Base-by-base conservation (phyloP, 2,797 vertebrate genomes). In the Propithecus deckenii region DNA sequence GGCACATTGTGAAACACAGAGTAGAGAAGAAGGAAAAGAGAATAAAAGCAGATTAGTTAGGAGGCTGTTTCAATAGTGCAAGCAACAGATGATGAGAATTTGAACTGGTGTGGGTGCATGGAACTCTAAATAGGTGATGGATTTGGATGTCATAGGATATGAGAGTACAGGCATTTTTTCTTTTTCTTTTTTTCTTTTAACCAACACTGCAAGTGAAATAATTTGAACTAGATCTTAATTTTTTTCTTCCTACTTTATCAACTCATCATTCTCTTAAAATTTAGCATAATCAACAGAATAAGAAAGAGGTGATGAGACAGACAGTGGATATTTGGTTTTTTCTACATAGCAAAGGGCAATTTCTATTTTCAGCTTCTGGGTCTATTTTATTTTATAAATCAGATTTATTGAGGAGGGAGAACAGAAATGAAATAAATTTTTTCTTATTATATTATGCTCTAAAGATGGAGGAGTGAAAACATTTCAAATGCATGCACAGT, bases 311-410 rank as follows among this genome's bases (percentile, higher is more conserved):
- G 32, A 43, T 28, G 61, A 87, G 32, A 43, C 43, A 69, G 3
- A 43, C 43, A 69, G 3, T 69, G 23, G 15, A 12, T n/a, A 61
- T 85, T 59, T 80, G n/a, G 38, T 46, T 71, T 87, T 92, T 80
- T 1, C 7, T 78, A 17, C 14, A 17, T 2, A 88, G 25, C 61
- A 3, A 67, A 72, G 35, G 81, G 38, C n/a, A 86, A 50, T 38
- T 74, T 86, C 46, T 83, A 1, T 83, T 88, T 91, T 95, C 13
- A 86, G 30, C 5, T 14, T 76, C 38, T 69, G 10, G 0, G 13
- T 57, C 41, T 84, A 6, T 55, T 95, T 74, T 97, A 23, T 78
- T 88, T 89, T 90, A 48, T 75, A 86, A 94, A 38, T 67, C 14
- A 6, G 2, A 75, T 88, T 87, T 48, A 41, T 85, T 87, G 74